Evolutionary conservation across 1,140 invertebrate genomes (phyloP).

Genomic region (Hesperophylax magnus): DNA sequence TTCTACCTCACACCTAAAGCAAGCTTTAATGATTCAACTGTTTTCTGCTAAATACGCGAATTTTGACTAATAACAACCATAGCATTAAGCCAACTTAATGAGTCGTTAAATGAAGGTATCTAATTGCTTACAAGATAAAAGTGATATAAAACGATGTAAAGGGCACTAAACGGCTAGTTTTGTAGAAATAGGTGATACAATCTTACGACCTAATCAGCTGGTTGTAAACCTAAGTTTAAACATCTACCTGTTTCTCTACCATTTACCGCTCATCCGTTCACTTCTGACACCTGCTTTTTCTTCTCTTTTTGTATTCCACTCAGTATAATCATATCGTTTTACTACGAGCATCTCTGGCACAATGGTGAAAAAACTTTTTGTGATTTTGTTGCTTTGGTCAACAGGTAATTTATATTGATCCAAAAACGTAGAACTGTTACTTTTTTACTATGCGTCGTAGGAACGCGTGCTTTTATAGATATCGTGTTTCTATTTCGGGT

Average conservation of each 20-base stretch:
- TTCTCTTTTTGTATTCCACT: constrained; percentile 7
- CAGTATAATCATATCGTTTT: constrained; percentile 9
- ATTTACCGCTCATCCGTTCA: constrained; percentile 8
- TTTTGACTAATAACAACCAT: not conserved
- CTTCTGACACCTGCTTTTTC: constrained; percentile 6
- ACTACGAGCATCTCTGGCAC: not conserved
- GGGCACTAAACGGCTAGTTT: constrained; percentile 10
- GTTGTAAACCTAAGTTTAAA: not conserved
- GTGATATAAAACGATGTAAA: constrained; percentile 4
- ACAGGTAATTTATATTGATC: no score
- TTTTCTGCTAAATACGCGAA: not conserved
- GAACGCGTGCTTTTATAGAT: no score
- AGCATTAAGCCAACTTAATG: constrained; percentile 8
- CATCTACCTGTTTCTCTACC: no score
- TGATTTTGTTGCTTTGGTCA: no score
- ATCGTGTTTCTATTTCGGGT: no score
- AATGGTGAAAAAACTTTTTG: no score
- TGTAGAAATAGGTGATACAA: constrained; percentile 21
- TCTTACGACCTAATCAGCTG: constrained; percentile 14
- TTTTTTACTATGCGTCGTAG: no score
- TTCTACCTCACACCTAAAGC: no score
- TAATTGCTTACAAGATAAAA: constrained; percentile 19
- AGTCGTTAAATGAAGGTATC: not conserved
- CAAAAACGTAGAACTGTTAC: no score
- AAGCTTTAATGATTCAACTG: not conserved